Evolutionary conservation across 2,888 invertebrate species (phyloP).

Genomic region (Agapostemon virescens): DNA sequence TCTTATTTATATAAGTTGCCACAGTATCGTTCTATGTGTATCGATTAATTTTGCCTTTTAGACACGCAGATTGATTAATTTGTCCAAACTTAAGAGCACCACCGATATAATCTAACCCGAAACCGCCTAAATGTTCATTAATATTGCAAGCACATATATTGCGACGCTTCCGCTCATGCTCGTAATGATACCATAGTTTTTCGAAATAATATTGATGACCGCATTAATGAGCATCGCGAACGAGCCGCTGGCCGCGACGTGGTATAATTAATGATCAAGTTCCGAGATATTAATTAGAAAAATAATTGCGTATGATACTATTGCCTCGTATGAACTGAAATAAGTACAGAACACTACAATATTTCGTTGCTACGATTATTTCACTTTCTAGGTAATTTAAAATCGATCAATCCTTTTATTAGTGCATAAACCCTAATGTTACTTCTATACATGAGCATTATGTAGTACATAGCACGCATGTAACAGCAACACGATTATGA

Average conservation of each 20-base stretch:
- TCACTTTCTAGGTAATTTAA: not conserved
- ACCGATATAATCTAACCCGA: constrained; percentile 9
- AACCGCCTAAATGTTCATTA: constrained; percentile 25
- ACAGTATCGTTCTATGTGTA: not conserved
- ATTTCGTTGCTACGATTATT: not conserved
- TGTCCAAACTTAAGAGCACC: not conserved
- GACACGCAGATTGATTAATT: constrained; percentile 5
- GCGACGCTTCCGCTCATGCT: constrained; percentile 18
- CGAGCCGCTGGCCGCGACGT: constrained; percentile 34
- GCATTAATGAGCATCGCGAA: constrained; percentile 51
- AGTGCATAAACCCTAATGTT: not conserved
- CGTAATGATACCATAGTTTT: constrained; percentile 42
- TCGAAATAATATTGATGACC: constrained; percentile 47
- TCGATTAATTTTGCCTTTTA: not conserved
- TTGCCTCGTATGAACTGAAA: constrained; percentile 18
- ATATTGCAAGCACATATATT: constrained; percentile 35
- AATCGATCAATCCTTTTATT: not conserved
- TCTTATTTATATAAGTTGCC: not conserved
- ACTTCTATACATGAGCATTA: not conserved
- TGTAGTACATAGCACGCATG: too few species aligned
- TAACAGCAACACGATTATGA: not conserved
- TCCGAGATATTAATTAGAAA: constrained; percentile 64
- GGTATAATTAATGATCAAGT: constrained; percentile 63
- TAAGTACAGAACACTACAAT: constrained; percentile 20
- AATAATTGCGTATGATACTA: constrained; percentile 53